Conservation (phyloP, 2,797 vertebrate genomes). For the Toxotes lorentzi region DNA sequence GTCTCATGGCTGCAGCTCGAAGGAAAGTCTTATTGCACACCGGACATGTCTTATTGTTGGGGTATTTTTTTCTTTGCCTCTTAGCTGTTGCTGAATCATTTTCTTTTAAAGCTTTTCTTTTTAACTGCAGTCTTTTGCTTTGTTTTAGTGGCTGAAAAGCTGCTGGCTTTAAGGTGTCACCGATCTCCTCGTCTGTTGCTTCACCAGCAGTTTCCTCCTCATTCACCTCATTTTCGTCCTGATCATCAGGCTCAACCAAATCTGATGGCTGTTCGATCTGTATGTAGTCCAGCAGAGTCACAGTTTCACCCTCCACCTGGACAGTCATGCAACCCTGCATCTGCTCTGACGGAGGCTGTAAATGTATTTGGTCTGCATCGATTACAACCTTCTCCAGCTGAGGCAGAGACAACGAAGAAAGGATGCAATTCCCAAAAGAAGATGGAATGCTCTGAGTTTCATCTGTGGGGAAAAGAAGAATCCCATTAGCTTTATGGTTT, state of each 20-base stretch:
- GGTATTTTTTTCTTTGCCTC: constrained; percentile 71
- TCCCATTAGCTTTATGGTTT: neutral
- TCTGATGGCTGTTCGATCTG: constrained; percentile 68
- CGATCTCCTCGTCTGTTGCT: constrained; percentile 10
- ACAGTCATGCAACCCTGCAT: constrained; percentile 75
- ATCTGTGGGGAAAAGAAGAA: constrained; percentile 55
- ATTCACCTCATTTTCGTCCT: constrained; percentile 24
- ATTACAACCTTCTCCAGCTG: constrained; percentile 81
- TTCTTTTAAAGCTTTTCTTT: constrained; percentile 58
- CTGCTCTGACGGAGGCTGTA: constrained; percentile 66
- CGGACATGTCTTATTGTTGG: constrained; percentile 76
- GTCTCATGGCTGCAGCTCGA: constrained; percentile 80
- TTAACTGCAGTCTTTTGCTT: constrained; percentile 76
- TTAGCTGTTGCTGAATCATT: constrained; percentile 29
- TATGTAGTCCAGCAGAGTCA: constrained; percentile 80
- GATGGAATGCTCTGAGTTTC: constrained; percentile 70
- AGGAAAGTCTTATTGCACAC: constrained; percentile 80
- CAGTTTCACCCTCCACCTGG: constrained; percentile 79
- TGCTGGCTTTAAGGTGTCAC: constrained; percentile 68
- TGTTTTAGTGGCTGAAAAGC: constrained; percentile 80
- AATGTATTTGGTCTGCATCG: constrained; percentile 66
- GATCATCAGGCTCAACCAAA: constrained; percentile 47
- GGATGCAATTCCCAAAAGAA: constrained; percentile 83
- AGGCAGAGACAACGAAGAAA: constrained; percentile 78
- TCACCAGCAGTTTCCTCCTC: constrained; percentile 31